phyloP scores from a whole-genome alignment of 2,113 vertebrate species.

The Heloderma charlesbogerti region DNA sequence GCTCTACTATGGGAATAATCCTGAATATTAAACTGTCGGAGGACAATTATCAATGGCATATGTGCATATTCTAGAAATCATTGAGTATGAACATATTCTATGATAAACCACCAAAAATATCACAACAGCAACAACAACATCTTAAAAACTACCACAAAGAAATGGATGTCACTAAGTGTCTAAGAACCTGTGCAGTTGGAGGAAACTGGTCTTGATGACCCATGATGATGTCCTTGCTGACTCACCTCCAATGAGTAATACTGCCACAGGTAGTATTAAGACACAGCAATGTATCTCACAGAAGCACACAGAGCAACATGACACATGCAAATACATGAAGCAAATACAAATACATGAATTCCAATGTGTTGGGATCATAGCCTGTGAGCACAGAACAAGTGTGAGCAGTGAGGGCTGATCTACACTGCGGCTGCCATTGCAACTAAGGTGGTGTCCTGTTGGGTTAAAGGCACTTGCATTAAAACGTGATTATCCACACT shows the following conservation, averaged over 20 bases:
- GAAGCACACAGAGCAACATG: too few relatives aligned
- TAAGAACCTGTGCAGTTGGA: neutral
- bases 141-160: neutral
- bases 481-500: too few relatives aligned
- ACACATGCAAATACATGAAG: neutral
- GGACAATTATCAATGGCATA: neutral
- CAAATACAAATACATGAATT: neutral
- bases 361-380: neutral
- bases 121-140: neutral
- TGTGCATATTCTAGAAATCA: neutral
- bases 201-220: neutral
- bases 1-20: neutral
- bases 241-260: neutral
- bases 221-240: neutral
- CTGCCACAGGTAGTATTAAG: neutral
- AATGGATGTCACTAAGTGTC: neutral
- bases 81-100: too few relatives aligned
- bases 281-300: too few relatives aligned
- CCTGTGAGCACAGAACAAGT: neutral
- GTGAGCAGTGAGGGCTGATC: neutral
- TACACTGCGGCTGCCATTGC: too few relatives aligned
- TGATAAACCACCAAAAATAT: neutral
- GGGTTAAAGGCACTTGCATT: too few relatives aligned
- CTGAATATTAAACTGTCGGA: neutral
- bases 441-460: too few relatives aligned